Evolutionary conservation across 2,888 invertebrate species (phyloP), one percentile per base, ranked within the genome.

Genomic region (Eristalis tenax): DNA sequence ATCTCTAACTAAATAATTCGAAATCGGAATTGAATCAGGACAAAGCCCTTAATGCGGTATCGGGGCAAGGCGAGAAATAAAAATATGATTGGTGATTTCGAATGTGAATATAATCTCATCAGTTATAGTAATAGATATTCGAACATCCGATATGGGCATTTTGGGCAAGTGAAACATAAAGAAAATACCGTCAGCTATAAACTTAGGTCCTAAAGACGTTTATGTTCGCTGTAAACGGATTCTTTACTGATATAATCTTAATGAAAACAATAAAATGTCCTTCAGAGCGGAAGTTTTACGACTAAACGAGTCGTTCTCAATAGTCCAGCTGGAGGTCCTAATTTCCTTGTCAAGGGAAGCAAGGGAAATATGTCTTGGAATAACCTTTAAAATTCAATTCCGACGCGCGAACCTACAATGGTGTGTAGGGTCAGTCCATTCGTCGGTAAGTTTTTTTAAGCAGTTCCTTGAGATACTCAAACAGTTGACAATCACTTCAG

Each of bases 81-180:
- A 50, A 50, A 50, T 50, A 50, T 50, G 50, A 50, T 50, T 50
- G 50, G 8, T 50, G 50, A 50, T 50, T 50, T 50, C 50, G 50
- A 50, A 50, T 50, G 50, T 50, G 50, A 50, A 50, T 50, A 50
- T 50, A 50, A 50, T 50, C 50, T 50, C 50, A 50, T 50, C 50
- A 18, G n/a, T 50, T 50, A 22, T 50, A 50, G 50, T 50, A 50
- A 50, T 50, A 50, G 50, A 50, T 50, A 50, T 18, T 50, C 50
- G 50, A n/a, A 50, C 50, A 18, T 50, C 50, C 18, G 50, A 50
- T 50, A 18, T 18, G 18, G 50, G 50, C 50, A 50, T 18, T 50
- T 50, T 8, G 50, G 18, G 18, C 50, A 50, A 50, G 50, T 50
- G 50, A 50, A 50, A 50, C 50, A 50, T 50, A 50, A 50, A 50